Percentiles rank a stretch among this genome's conserved stretches.
These are phyloP conservation scores for Alsophila aescularia DNA, from an alignment of 2,888 invertebrate species.

Conservation along the genomic window DNA sequence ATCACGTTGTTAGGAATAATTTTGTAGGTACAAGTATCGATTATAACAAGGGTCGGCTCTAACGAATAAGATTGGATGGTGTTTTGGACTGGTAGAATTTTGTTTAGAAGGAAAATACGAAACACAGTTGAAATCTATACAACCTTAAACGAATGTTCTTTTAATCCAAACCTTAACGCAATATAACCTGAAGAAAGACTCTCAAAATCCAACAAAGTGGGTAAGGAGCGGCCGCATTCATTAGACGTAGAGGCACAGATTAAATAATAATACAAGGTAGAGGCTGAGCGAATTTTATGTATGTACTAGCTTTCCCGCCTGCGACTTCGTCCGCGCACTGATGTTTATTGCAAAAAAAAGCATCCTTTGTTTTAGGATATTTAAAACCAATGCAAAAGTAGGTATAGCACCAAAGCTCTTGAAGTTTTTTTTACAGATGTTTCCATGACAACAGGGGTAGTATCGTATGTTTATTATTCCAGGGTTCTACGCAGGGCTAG, in stretches of 20 bases:
- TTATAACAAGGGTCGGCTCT: background rate
- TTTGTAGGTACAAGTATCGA: background rate
- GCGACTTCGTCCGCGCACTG: no score
- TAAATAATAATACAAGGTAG: no score
- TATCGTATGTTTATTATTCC: no score
- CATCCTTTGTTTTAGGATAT: no score
- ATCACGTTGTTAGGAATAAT: background rate
- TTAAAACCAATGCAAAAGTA: no score
- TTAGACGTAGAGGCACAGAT: background rate
- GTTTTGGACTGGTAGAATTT: background rate
- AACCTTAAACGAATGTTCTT: background rate
- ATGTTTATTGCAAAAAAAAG: no score
- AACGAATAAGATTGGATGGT: background rate
- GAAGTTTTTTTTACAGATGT: no score
- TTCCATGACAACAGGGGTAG: no score
- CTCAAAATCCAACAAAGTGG: slow-evolving; percentile 19
- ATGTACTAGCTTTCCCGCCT: no score
- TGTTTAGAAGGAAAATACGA: background rate
- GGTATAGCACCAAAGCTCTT: no score
- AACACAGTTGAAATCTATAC: background rate
- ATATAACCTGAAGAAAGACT: background rate
- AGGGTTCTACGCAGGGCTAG: no score
- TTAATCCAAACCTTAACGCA: background rate
- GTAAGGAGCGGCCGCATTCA: slow-evolving; percentile 9
- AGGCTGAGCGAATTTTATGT: no score